Conservation (phyloP, 2,113 vertebrate genomes). For the Gymnorhina tibicen region DNA sequence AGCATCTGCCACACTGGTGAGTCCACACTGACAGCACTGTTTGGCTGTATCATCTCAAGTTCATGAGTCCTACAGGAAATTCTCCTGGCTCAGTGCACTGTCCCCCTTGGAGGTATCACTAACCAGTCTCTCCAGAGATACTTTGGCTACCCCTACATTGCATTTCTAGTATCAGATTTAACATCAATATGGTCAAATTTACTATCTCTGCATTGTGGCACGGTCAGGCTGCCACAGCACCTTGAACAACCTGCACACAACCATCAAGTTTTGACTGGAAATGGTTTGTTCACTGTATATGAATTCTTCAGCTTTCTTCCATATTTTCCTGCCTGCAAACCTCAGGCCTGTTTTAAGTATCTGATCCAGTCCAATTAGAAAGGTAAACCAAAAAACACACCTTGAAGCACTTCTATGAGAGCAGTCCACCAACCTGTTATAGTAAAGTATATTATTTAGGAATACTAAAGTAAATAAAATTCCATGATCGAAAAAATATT, state of each 20-base stretch:
- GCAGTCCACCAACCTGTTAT: not conserved
- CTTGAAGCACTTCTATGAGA: not conserved
- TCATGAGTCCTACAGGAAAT: not conserved
- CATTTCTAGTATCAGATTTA: not conserved
- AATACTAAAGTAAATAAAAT: not conserved
- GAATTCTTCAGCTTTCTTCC: not conserved
- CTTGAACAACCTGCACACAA: not conserved
- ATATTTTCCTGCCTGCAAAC: not conserved
- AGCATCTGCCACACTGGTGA: not conserved
- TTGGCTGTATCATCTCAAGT: not conserved
- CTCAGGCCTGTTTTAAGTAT: not conserved
- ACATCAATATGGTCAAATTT: not conserved
- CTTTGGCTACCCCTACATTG: rapidly evolving
- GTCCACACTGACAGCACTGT: not conserved
- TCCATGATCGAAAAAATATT: not conserved
- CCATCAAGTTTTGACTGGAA: not conserved
- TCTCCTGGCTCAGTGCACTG: not conserved
- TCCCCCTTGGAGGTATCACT: not conserved
- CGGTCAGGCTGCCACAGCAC: not conserved
- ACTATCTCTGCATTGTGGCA: not conserved
- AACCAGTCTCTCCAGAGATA: not conserved
- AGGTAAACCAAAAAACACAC: not conserved
- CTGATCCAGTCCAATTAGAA: not conserved
- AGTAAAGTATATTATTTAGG: no score
- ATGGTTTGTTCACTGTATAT: not conserved